Evolutionary conservation across 2,797 vertebrate species (phyloP), one percentile per base, ranked within the genome.

Genomic region (Pteronotus mesoamericanus): DNA sequence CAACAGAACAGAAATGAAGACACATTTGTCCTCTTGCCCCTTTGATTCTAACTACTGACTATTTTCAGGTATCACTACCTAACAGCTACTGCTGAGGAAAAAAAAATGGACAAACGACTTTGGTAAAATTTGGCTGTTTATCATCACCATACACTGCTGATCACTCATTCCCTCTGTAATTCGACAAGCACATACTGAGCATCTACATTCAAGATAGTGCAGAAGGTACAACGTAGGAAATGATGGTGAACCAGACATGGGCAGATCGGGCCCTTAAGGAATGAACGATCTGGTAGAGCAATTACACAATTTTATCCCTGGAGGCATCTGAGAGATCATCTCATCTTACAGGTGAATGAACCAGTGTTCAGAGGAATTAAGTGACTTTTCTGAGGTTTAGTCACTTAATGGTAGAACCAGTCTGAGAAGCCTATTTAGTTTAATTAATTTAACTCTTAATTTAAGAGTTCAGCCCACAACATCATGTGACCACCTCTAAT

Each of bases 261-360:
- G 24, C 24, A 78, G 53, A 48, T 22, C 39, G 9, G 44, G 9
- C 12, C 32, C 10, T 79, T 77, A 61, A 9, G 44, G 44, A 39
- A 66, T 9, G 34, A 72, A 37, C 42, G 64, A 46, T 21, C 11
- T 24, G 9, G 37, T 12, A 77, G 10, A 68, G 26, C 6, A 57
- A 72, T 85, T 57, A 51, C 1, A 86, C 4, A 46, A 9, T 37
- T 39, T 44, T 12, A 53, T 9, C 48, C 80, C 55, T 75, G 24
- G 34, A 51, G 15, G 46, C 57, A 5, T 83, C 68, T 46, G 21
- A 83, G 68, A 75, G 18, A 77, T 61, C 7, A 57, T 57, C 42
- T 92, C 68, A 86, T 53, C 64, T 92, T 66, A 84, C 64, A 84
- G 48, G 64, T 68, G 79, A 94, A 39, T 16, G 90, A 89, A 89